Base-by-base conservation (phyloP, 1,140 invertebrate species). In the Diprion similis region DNA sequence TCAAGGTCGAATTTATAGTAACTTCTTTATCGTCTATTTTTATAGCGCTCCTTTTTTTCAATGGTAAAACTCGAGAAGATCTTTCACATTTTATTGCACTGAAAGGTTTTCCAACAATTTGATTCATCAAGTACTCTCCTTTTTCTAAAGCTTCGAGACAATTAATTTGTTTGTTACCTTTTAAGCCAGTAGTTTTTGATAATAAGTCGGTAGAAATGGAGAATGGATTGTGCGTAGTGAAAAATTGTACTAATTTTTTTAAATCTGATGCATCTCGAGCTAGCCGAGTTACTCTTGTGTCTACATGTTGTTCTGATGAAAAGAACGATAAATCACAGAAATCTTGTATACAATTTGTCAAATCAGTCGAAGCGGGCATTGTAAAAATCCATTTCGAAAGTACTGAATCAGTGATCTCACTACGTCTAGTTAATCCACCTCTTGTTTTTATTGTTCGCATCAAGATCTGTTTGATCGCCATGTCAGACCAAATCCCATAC, bases 401-500 rank as follows among this genome's bases (percentile, higher is more conserved):
- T 19, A 80, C 79, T 70, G 75, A 79, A n/a, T 79, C 75, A 45
- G 75, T 68, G 8, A 80, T 70, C 66, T 80, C 78, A 73, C 78
- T 67, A 13, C 80, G 79, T 45, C 70, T 75, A 1, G 75, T 78
- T n/a, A 82, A 19, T 24, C 81, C 81, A 70, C 83, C 84, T 37
- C 18, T 70, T 45, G 73, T 77, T 77, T 85, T 86, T 72, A 87
- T 78, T 17, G 76, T 76, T 68, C 77, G 71, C 82, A 82, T 86
- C 0, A 85, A 71, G 46, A 72, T 75, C 71, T 86, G 84, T 71
- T n/a, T n/a, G n/a, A n/a, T n/a, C n/a, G n/a, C n/a, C n/a, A n/a
- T n/a, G n/a, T n/a, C n/a, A 86, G 80, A 73, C 70, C 78, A 86
- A 18, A 86, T 76, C 24, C 87, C 89, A 72, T 78, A 83, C 83